Percentiles rank a stretch among this genome's conserved stretches.
Evolutionary conservation across 2,113 vertebrate genomes (phyloP).

Genomic region (Caretta caretta): DNA sequence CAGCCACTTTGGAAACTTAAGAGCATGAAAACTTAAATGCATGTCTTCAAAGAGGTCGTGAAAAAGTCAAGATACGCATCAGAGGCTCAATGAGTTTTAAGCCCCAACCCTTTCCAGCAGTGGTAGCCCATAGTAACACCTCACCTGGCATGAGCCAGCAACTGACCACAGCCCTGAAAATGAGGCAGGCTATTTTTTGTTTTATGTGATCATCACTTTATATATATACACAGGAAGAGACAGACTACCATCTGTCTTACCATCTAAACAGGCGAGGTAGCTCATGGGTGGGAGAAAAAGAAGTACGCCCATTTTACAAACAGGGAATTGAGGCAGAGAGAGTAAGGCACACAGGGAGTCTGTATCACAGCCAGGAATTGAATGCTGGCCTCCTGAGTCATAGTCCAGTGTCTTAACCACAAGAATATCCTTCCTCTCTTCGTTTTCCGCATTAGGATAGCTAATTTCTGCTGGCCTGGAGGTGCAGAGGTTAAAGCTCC

Average conservation of each 20-base stretch:
- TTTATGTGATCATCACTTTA: fast-evolving
- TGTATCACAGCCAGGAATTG: fast-evolving
- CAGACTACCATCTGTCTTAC: fast-evolving
- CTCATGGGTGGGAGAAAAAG: neutral
- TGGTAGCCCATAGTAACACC: neutral
- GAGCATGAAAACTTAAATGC: neutral
- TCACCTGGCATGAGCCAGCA: neutral
- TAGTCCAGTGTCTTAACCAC: neutral
- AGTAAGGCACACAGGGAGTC: neutral
- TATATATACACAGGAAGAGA: fast-evolving
- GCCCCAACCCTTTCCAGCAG: neutral
- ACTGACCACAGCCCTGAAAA: neutral
- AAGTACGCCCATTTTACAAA: neutral
- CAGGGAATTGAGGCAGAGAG: neutral
- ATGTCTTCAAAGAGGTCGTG: neutral
- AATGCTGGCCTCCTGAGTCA: neutral
- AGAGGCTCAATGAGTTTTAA: neutral
- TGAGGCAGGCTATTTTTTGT: neutral
- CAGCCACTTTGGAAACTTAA: fast-evolving
- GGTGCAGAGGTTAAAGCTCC: neutral
- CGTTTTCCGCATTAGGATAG: neutral
- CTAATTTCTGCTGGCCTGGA: neutral
- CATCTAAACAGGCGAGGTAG: neutral
- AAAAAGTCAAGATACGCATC: neutral
- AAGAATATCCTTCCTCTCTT: neutral